A percentile compares a stretch with the other conserved stretches of the same genome.
These are phyloP conservation scores for Melanotaenia duboulayi DNA, from an alignment of 2,113 vertebrate species.

Conservation along the genomic window DNA sequence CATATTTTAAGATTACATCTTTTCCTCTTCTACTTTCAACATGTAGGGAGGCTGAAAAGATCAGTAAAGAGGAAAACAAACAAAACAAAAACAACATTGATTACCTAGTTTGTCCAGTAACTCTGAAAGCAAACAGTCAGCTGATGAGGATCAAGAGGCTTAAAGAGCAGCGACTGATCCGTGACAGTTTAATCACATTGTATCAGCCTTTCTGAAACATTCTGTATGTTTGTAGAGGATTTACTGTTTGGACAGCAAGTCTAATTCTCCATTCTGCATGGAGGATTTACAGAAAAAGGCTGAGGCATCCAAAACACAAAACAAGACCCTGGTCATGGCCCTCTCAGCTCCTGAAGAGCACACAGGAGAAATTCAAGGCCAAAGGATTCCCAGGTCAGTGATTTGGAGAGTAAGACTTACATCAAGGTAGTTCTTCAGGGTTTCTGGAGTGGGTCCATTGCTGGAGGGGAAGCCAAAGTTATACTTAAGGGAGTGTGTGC, in stretches of 20 bases:
- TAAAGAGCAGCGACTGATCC: conserved; percentile 23
- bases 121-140: conserved; percentile 20
- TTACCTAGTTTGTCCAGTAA: not conserved
- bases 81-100: not conserved
- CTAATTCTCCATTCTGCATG: conserved; percentile 5
- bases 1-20: too few species aligned
- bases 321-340: conserved; percentile 39
- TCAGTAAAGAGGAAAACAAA: too few species aligned
- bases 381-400: conserved; percentile 11
- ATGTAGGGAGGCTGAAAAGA: too few species aligned
- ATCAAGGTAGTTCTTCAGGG: conserved; percentile 91
- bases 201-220: not conserved
- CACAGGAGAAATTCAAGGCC: conserved; percentile 24
- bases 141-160: conserved; percentile 21
- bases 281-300: conserved; percentile 23
- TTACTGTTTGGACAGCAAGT: not conserved
- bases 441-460: conserved; percentile 86
- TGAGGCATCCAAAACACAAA: conserved; percentile 19
- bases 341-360: not conserved
- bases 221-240: not conserved
- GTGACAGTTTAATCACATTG: not conserved
- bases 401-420: conserved; percentile 77
- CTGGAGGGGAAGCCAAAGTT: conserved; percentile 81
- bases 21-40: too few species aligned
- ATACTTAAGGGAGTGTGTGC: conserved; percentile 79